Conservation (phyloP, 2,888 invertebrate genomes). For the Tribolium freemani region DNA sequence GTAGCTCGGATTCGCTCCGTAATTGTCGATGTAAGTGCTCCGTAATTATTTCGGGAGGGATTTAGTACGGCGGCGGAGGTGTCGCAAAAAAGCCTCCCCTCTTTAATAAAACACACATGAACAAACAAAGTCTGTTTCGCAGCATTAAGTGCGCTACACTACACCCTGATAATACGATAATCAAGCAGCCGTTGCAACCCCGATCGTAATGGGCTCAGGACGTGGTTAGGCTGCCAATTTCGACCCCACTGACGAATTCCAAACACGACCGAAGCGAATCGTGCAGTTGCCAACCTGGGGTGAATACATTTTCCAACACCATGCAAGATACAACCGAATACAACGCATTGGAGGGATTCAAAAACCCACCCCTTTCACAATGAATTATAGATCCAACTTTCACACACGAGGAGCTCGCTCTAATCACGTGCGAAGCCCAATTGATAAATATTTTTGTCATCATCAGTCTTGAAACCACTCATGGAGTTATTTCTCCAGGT, state of each 20-base stretch:
- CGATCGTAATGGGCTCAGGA: constrained; percentile 62
- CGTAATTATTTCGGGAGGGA: not conserved
- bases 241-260: constrained; percentile 47
- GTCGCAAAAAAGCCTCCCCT: constrained; percentile 20
- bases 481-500: no score
- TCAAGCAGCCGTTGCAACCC: constrained; percentile 63
- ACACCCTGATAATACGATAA: constrained; percentile 66
- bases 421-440: not conserved
- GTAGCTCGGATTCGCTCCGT: constrained; percentile 49
- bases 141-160: constrained; percentile 64
- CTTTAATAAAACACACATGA: constrained; percentile 52
- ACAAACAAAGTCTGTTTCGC: constrained; percentile 61
- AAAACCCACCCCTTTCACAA: not conserved
- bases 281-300: constrained; percentile 51
- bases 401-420: not conserved
- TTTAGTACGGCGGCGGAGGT: not conserved
- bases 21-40: constrained; percentile 47
- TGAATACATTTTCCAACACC: constrained; percentile 48
- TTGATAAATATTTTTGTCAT: no score
- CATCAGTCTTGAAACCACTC: no score
- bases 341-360: constrained; percentile 5
- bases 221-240: constrained; percentile 61
- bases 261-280: constrained; percentile 50
- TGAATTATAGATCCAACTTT: constrained; percentile 30
- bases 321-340: constrained; percentile 32